phyloP scores from a whole-genome alignment of 2,113 vertebrate species.

The Oreochromis spilurus region DNA sequence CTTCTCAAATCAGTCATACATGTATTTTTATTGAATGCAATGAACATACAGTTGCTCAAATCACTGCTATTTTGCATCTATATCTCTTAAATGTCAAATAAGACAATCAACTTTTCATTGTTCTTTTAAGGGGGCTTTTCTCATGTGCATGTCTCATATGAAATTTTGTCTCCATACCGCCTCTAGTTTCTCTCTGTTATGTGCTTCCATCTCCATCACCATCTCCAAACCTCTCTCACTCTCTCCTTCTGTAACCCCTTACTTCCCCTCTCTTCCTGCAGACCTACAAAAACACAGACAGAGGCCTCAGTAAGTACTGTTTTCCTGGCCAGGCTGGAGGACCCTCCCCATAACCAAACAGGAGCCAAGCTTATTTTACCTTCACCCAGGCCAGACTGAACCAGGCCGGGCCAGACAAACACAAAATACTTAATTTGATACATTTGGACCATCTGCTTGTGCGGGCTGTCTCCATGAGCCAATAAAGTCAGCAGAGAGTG shows the following conservation, averaged over 20 bases:
- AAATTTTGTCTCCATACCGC: rapidly evolving
- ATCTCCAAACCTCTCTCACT: background rate
- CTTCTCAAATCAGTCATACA: background rate
- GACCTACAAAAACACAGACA: constrained; percentile 67
- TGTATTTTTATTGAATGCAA: background rate
- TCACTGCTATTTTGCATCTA: background rate
- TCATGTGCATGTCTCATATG: background rate
- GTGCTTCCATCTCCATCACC: background rate
- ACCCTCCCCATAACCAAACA: constrained; percentile 69
- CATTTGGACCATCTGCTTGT: background rate
- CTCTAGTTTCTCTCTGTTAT: background rate
- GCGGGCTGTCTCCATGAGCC: background rate
- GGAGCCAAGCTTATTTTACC: constrained; percentile 58
- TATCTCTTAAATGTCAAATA: background rate
- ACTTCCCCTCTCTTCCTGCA: constrained; percentile 27
- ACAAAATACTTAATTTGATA: background rate
- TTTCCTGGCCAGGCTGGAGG: constrained; percentile 50
- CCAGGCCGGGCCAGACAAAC: constrained; percentile 2
- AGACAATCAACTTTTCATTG: background rate
- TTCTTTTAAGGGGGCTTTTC: rapidly evolving
- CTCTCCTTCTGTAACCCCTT: background rate
- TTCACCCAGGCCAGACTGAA: constrained; percentile 18
- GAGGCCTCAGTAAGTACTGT: constrained; percentile 64
- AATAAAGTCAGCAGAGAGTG: background rate
- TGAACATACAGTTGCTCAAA: background rate